phyloP scores from a whole-genome alignment of 2,888 invertebrate species.

The Zaprionus bogoriensis region DNA sequence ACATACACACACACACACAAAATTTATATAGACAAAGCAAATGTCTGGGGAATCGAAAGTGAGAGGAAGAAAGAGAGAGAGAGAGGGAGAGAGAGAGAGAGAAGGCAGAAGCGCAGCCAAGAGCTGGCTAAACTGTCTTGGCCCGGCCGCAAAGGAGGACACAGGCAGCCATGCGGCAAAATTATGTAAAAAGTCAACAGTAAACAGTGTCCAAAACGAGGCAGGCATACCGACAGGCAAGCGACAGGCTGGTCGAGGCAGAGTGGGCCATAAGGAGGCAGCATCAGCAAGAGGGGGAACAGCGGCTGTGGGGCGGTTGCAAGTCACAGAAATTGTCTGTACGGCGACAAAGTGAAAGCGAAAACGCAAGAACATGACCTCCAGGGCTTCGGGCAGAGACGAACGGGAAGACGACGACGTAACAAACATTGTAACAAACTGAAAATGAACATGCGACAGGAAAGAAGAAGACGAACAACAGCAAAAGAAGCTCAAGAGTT shows the following conservation, averaged over 20 bases:
- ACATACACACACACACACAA: constrained; percentile 28
- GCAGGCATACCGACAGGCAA: constrained; percentile 4
- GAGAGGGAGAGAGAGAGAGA: background rate
- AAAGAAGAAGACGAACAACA: constrained; percentile 7
- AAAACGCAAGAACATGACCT: constrained; percentile 57
- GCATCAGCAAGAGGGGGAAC: background rate
- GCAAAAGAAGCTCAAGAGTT: constrained; percentile 5
- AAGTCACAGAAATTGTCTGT: constrained; percentile 61
- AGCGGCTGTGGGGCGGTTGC: constrained; percentile 13
- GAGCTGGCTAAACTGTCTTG: constrained; percentile 21
- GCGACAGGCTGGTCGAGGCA: background rate
- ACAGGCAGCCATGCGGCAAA: constrained; percentile 67
- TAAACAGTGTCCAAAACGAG: constrained; percentile 36
- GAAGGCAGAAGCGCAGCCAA: constrained; percentile 12
- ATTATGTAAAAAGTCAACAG: constrained; percentile 73
- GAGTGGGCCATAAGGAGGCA: background rate
- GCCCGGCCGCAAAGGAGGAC: constrained; percentile 50
- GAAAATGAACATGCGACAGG: constrained; percentile 62
- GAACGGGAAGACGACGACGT: constrained; percentile 28
- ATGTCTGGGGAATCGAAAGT: constrained; percentile 6
- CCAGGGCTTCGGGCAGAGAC: constrained; percentile 49
- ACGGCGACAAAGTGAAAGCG: constrained; percentile 59
- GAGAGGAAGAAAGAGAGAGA: background rate
- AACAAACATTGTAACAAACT: constrained; percentile 47
- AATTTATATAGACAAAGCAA: constrained; percentile 7